Conservation (phyloP, 2,888 invertebrate genomes). For the Agrilus mali region DNA sequence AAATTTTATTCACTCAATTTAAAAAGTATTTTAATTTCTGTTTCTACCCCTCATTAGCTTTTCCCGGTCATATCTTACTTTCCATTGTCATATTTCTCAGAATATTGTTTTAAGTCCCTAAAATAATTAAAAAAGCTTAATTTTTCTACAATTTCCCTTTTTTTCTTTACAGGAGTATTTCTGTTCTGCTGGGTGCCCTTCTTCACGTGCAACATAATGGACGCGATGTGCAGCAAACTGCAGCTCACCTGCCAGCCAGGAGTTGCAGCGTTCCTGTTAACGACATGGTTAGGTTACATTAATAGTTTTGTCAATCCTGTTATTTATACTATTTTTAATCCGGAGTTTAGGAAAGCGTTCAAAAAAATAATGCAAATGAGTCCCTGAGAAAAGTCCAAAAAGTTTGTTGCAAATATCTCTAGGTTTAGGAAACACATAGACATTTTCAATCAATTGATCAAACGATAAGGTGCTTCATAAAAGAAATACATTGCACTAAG, state of each 20-base stretch:
- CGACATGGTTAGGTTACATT: slow-evolving; percentile 98
- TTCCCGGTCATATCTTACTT: no score
- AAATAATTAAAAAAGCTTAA: no score
- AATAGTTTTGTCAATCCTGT: slow-evolving; percentile 90
- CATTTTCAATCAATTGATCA: no score
- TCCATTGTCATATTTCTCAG: no score
- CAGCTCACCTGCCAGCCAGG: slow-evolving; percentile 68
- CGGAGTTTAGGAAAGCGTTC: slow-evolving; percentile 97
- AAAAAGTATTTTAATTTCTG: no score
- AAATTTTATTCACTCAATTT: no score
- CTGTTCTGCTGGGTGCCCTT: slow-evolving; percentile 98
- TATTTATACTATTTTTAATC: slow-evolving; percentile 92
- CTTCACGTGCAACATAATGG: slow-evolving; percentile 95
- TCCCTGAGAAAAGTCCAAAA: slow-evolving; percentile 12
- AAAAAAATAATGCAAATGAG: slow-evolving; percentile 76
- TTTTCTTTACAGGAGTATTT: slow-evolving; percentile 75
- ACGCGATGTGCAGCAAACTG: slow-evolving; percentile 88
- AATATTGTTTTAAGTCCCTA: no score
- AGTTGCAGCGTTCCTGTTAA: slow-evolving; percentile 81
- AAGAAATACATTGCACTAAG: no score
- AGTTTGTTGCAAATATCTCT: no score
- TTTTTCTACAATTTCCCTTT: slow-evolving; percentile 3
- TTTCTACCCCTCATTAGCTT: no score
- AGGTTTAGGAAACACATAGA: no score
- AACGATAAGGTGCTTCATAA: no score